Conservation (phyloP, 2,113 vertebrate genomes). For the Bubalus kerabau region DNA sequence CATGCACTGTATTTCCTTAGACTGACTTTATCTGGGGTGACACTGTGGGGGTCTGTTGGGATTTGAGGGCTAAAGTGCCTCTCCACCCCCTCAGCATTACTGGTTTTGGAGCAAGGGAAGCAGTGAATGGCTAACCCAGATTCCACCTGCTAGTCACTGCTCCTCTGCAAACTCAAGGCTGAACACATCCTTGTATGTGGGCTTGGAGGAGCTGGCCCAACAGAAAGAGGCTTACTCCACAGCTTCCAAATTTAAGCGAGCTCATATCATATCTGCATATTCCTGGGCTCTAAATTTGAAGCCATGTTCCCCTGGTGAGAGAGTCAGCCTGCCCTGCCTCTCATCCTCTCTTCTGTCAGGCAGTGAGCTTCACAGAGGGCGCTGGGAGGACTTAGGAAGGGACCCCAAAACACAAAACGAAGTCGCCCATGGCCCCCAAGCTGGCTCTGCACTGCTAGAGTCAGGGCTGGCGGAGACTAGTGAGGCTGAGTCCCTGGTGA, state of each 20-base stretch:
- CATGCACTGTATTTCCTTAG: not conserved
- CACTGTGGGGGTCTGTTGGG: no score
- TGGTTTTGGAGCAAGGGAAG: not conserved
- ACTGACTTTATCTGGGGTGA: not conserved
- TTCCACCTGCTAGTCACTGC: not conserved
- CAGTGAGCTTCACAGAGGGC: not conserved
- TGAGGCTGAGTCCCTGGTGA: not conserved
- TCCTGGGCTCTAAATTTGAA: not conserved
- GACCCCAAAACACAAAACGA: no score
- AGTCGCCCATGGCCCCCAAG: not conserved
- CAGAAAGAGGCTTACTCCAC: not conserved
- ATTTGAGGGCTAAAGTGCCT: not conserved
- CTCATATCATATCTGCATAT: not conserved
- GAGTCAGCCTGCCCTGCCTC: not conserved
- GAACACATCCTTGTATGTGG: not conserved
- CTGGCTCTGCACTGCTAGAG: not conserved
- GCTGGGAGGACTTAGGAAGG: not conserved
- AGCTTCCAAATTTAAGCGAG: not conserved
- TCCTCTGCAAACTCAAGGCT: not conserved
- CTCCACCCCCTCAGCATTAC: no score
- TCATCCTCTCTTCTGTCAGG: rapidly evolving
- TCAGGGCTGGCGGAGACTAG: not conserved
- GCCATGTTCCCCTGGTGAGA: not conserved
- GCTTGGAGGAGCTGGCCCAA: not conserved
- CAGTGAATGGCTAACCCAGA: not conserved